These are phyloP conservation scores for Acanthurus tractus DNA, from an alignment of 2,797 vertebrate species.

Conservation along the genomic window DNA sequence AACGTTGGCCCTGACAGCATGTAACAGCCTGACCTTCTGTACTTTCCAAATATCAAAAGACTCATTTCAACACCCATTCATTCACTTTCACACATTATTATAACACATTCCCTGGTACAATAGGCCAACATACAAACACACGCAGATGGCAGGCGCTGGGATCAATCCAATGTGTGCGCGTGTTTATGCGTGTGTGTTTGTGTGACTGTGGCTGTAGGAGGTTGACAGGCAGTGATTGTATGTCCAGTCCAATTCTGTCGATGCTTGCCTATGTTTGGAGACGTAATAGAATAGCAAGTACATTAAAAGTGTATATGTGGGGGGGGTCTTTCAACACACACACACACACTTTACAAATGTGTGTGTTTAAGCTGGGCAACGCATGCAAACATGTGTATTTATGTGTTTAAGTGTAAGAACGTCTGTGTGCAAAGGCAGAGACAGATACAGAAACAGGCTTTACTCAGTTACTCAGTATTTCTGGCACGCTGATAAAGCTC, in stretches of 20 bases:
- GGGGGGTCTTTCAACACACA: not conserved
- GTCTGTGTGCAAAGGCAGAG: constrained; percentile 59
- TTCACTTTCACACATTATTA: constrained; percentile 85
- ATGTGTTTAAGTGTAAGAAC: constrained; percentile 55
- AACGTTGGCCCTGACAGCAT: constrained; percentile 80
- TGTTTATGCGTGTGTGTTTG: constrained; percentile 42
- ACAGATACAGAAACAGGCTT: constrained; percentile 61
- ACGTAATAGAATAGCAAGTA: constrained; percentile 17
- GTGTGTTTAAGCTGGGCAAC: constrained; percentile 40
- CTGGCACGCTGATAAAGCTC: constrained; percentile 76
- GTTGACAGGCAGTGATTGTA: constrained; percentile 77
- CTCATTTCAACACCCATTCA: constrained; percentile 86
- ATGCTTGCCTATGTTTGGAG: constrained; percentile 35
- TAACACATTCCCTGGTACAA: constrained; percentile 86
- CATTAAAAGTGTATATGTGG: constrained; percentile 18
- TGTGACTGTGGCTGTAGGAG: constrained; percentile 73
- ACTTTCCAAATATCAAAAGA: constrained; percentile 87
- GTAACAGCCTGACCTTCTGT: constrained; percentile 85
- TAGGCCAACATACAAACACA: constrained; percentile 87
- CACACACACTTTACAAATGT: no score
- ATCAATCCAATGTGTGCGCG: constrained; percentile 74
- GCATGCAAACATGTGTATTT: constrained; percentile 61
- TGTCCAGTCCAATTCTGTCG: constrained; percentile 67
- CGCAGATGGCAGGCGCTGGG: constrained; percentile 84
- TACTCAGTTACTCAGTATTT: constrained; percentile 71